Evolutionary conservation across 2,113 vertebrate species (phyloP), one percentile per base, ranked within the genome.

Genomic region (Phyllostomus discolor): DNA sequence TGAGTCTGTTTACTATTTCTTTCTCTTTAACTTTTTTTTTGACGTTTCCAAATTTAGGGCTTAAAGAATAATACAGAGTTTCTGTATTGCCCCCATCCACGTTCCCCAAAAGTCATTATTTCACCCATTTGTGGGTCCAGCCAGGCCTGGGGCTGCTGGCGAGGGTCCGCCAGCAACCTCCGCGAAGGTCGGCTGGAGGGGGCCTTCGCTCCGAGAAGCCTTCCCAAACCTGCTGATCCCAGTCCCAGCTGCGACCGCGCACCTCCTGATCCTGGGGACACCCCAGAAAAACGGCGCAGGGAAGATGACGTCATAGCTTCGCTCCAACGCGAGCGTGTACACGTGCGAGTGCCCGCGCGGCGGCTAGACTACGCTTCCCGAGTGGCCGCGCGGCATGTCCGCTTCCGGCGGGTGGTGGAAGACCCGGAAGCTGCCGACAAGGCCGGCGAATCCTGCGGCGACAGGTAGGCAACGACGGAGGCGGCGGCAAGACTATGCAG

Each of bases 341-440:
- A 75, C 22, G 31, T 9, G 38, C 26, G 84, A 20, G 54, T 48
- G 80, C 31, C 31, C 15, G 54, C 12, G 4, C 35, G 16, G 33
- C 17, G 19, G 0, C 7, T 5, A 24, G 46, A 33, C 90, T 26
- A 35, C 12, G 35, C 11, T 88, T 95, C 94, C 87, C 95, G 91
- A 73, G 50, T 31, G 54, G 31, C 93, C 24, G 62, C 38, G 96
- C 93, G 95, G 91, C 78, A 35, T 52, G 48, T 1, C 70, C 81
- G 57, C 91, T 97, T 97, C 97, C 97, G 97, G 89, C 50, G 35
- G 64, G 14, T 20, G 38, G 22, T 7, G 10, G 46, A 28, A 46
- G 69, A 66, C 95, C 93, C 95, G 96, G 96, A 97, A 96, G 95
- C 91, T 69, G 78, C n/a, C n/a, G 79, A n/a, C 22, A 3, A 59